These are phyloP conservation scores for Macrotus californicus DNA, from an alignment of 2,113 vertebrate genomes.

Conservation along the genomic window DNA sequence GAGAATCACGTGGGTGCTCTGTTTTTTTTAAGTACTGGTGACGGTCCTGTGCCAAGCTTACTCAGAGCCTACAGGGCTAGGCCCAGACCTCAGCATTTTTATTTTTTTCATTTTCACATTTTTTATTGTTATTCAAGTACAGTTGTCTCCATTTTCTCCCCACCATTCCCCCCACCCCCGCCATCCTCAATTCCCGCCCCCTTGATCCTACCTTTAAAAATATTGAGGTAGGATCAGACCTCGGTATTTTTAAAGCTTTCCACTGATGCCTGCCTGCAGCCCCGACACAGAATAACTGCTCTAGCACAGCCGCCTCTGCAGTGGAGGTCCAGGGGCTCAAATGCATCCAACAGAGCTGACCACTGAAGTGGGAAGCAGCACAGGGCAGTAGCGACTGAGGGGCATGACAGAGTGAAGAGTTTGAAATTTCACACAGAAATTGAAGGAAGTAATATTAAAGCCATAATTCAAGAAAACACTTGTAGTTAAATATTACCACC, in stretches of 20 bases:
- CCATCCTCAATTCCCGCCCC: too few relatives aligned
- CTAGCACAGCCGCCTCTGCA: rapidly evolving
- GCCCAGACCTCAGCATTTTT: background rate
- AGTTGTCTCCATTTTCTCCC: too few relatives aligned
- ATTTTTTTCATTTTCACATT: too few relatives aligned
- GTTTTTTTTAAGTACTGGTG: too few relatives aligned
- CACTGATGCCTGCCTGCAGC: too few relatives aligned
- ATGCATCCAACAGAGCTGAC: background rate
- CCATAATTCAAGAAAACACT: background rate
- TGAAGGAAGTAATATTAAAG: background rate
- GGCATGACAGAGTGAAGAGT: background rate
- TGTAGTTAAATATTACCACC: background rate
- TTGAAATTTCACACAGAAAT: background rate
- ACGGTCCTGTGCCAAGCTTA: background rate
- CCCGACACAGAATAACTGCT: background rate
- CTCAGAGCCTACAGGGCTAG: background rate
- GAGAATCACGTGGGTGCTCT: rapidly evolving
- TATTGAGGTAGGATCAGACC: background rate
- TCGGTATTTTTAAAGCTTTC: background rate
- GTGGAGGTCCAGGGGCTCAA: background rate
- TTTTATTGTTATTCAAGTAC: too few relatives aligned
- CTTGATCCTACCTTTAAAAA: too few relatives aligned
- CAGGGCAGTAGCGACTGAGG: rapidly evolving
- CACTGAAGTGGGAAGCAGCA: background rate
- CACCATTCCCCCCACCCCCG: too few relatives aligned